phyloP scores from a whole-genome alignment of 2,797 vertebrate genomes.

The Melanotaenia maccullochi region DNA sequence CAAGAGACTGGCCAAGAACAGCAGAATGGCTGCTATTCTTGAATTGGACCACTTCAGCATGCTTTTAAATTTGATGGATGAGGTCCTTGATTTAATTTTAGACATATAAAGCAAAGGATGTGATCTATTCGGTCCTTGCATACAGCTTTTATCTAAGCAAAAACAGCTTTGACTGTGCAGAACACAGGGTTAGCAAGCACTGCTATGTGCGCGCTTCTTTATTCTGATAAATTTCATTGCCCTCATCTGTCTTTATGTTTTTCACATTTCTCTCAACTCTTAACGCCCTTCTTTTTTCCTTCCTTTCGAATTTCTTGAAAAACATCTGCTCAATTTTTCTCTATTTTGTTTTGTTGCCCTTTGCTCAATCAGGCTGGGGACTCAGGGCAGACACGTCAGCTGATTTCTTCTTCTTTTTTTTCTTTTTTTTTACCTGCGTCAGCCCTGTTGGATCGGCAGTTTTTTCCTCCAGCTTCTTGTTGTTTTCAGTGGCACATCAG shows the following conservation, averaged over 20 bases:
- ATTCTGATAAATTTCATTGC: conserved; percentile 37
- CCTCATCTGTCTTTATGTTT: conserved; percentile 23
- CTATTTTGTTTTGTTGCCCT: conserved; percentile 7
- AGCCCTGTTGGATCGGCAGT: conserved; percentile 37
- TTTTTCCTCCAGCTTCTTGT: conserved; percentile 8
- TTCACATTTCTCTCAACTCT: conserved; percentile 15
- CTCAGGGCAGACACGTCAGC: conserved; percentile 35
- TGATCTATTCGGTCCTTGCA: conserved; percentile 22
- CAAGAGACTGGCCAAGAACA: conserved; percentile 46
- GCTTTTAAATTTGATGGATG: conserved; percentile 47
- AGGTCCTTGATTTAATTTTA: conserved; percentile 71
- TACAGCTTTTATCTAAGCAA: conserved; percentile 60
- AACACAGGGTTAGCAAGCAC: conserved; percentile 1
- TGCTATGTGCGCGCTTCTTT: conserved; percentile 26
- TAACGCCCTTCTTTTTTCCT: conserved; percentile 23
- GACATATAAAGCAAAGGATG: conserved; percentile 50
- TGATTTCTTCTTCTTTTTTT: conserved; percentile 20
- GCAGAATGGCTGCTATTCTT: conserved; percentile 33
- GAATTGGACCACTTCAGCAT: conserved; percentile 43
- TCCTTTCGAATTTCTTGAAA: conserved; percentile 24
- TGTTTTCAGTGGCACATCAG: conserved; percentile 53
- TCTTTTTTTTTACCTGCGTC: conserved; percentile 21
- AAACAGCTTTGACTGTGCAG: conserved; percentile 34
- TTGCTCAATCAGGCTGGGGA: conserved; percentile 36
- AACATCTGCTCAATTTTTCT: conserved; percentile 47